A percentile compares a stretch with the other conserved stretches of the same genome.
Conservation (phyloP, 1,140 invertebrate species). For the Drosophila pandora region DNA sequence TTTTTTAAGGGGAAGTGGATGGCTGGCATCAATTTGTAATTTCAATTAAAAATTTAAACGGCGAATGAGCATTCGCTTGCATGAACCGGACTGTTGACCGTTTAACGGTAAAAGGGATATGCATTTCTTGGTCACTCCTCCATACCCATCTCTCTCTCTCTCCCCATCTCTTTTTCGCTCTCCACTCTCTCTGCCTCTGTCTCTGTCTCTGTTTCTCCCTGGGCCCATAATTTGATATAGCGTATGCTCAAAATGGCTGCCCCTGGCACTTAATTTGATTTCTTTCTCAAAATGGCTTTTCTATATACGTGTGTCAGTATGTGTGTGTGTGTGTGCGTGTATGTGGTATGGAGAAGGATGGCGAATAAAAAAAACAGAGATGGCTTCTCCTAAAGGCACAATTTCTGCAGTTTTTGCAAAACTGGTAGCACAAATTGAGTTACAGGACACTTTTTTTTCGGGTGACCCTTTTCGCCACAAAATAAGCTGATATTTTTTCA, state of each 20-base stretch:
- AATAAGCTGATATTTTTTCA: neutral
- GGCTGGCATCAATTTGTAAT: conserved; percentile 72
- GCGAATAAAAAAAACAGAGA: neutral
- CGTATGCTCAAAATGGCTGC: conserved; percentile 63
- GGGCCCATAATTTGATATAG: conserved; percentile 61
- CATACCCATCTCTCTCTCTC: neutral
- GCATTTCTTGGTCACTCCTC: conserved; percentile 18
- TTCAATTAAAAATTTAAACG: conserved; percentile 78
- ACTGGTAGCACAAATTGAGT: conserved; percentile 28
- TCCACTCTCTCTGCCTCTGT: neutral
- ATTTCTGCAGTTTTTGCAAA: conserved; percentile 4
- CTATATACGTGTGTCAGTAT: conserved; percentile 11
- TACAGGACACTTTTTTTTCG: conserved; percentile 22
- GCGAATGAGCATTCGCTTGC: conserved; percentile 38
- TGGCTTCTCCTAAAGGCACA: conserved; percentile 8
- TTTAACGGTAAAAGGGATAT: conserved; percentile 52
- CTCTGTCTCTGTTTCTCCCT: conserved; percentile 1
- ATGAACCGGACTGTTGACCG: conserved; percentile 24
- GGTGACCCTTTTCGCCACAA: conserved; percentile 3
- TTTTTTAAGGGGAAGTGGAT: conserved; percentile 13
- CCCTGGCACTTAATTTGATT: conserved; percentile 70
- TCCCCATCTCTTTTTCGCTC: neutral
- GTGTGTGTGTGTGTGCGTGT: neutral
- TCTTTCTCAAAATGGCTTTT: conserved; percentile 67
- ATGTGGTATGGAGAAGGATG: neutral